Conservation (phyloP, 2,888 invertebrate genomes). For the Hirtodrosophila trivittata region DNA sequence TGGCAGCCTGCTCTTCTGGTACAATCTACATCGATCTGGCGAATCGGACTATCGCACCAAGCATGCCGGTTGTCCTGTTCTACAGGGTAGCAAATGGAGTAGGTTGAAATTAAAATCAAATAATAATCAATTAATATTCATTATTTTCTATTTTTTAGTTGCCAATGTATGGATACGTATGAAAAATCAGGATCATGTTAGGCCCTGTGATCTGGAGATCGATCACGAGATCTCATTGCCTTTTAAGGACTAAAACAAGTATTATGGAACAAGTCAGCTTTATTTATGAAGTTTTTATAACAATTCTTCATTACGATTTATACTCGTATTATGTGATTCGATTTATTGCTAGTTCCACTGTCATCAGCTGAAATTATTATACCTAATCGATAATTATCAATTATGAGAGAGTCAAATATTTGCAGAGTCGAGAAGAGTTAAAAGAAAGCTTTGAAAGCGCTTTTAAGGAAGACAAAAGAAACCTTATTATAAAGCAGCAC, state of each 20-base stretch:
- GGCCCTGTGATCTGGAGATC: conserved; percentile 84
- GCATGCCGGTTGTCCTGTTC: conserved; percentile 81
- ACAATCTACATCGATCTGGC: conserved; percentile 78
- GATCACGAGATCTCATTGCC: conserved; percentile 71
- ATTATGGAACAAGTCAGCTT: conserved; percentile 16
- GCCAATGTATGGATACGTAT: conserved; percentile 96
- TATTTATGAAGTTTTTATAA: conserved; percentile 12
- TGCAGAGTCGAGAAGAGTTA: too few relatives aligned
- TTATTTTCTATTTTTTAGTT: conserved; percentile 84
- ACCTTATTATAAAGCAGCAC: too few relatives aligned
- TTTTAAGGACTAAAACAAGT: conserved; percentile 52
- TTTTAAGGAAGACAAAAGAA: too few relatives aligned
- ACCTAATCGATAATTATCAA: too few relatives aligned
- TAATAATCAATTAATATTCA: not conserved
- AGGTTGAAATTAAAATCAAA: conserved; percentile 21
- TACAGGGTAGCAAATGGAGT: conserved; percentile 81
- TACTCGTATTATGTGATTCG: not conserved
- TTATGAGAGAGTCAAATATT: too few relatives aligned
- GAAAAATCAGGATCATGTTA: conserved; percentile 89
- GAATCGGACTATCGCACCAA: conserved; percentile 77
- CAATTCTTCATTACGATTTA: conserved; percentile 3
- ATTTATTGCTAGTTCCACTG: not conserved
- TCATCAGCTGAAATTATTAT: too few relatives aligned
- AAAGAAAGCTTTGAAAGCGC: too few relatives aligned
- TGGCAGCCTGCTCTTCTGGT: conserved; percentile 84